These are phyloP conservation scores for Pocota personata DNA, from an alignment of 2,888 invertebrate species.

Conservation along the genomic window DNA sequence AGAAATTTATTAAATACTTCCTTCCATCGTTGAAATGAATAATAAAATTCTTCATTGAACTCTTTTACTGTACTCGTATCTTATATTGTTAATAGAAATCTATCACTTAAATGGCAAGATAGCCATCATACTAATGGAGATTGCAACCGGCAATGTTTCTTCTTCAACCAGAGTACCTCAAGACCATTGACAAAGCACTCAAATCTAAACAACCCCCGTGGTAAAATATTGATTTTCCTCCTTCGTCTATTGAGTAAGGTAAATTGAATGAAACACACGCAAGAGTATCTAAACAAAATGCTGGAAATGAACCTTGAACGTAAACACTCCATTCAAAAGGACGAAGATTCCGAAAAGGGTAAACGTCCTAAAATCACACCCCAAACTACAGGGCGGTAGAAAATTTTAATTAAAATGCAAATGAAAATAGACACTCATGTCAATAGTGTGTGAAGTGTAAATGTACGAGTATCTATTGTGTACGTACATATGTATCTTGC, in stretches of 20 bases:
- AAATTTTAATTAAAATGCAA: constrained; percentile 31
- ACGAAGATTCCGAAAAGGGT: neutral
- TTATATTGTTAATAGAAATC: neutral
- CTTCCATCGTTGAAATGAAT: neutral
- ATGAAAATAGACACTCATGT: constrained; percentile 1
- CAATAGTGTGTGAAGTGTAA: constrained; percentile 4
- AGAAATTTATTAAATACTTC: neutral
- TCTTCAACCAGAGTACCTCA: neutral
- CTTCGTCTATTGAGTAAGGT: neutral
- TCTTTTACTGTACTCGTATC: neutral
- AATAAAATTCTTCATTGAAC: neutral
- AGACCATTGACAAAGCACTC: neutral
- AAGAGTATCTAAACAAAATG: neutral
- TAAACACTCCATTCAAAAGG: neutral
- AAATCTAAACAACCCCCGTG: neutral
- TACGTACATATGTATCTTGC: neutral
- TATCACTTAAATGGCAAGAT: neutral
- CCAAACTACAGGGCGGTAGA: neutral
- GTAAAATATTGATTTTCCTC: constrained; percentile 18
- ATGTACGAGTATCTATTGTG: no score
- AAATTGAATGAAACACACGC: neutral
- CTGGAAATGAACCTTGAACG: neutral
- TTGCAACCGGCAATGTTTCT: constrained; percentile 17
- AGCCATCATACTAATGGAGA: constrained; percentile 6
- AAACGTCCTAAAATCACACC: neutral